Percentiles rank a stretch among this genome's conserved stretches.
Evolutionary conservation across 2,888 invertebrate genomes (phyloP).

Genomic region (Ligdia adustata): DNA sequence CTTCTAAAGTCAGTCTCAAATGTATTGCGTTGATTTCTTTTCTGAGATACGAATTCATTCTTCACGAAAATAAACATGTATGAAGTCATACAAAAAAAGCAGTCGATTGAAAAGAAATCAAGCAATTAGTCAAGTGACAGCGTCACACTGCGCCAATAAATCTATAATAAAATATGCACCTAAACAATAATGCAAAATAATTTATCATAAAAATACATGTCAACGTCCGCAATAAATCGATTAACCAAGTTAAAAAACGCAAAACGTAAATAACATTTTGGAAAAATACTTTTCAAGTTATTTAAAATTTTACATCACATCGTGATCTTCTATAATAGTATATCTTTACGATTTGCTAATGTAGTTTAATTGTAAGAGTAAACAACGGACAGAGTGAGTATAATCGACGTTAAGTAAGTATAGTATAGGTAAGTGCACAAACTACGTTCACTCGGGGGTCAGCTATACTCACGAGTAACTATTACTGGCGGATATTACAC

Average conservation of each 20-base stretch:
- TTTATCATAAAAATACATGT: conserved; percentile 66
- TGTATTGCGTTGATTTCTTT: conserved; percentile 80
- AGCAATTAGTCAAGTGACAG: conserved; percentile 48
- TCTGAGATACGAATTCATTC: conserved; percentile 60
- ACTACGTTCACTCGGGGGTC: conserved; percentile 11
- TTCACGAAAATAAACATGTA: conserved; percentile 50
- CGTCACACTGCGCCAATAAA: conserved; percentile 46
- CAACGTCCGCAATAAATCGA: conserved; percentile 60
- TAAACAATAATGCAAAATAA: conserved; percentile 70
- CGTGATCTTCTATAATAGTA: conserved; percentile 71
- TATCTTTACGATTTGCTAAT: conserved; percentile 59
- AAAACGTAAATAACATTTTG: conserved; percentile 72
- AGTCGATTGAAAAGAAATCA: conserved; percentile 52
- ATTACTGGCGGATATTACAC: conserved; percentile 45
- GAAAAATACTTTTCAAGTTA: conserved; percentile 81
- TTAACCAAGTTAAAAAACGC: conserved; percentile 73
- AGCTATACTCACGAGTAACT: conserved; percentile 43
- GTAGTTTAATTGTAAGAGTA: conserved; percentile 49
- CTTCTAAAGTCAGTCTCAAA: conserved; percentile 83
- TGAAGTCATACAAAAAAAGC: conserved; percentile 44
- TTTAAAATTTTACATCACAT: conserved; percentile 81
- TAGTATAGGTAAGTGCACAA: conserved; percentile 18
- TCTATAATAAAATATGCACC: conserved; percentile 54
- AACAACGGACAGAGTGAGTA: conserved; percentile 44
- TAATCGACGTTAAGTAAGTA: conserved; percentile 35